Evolutionary conservation across 2,113 vertebrate genomes (phyloP).

Genomic region (Pagrus major): DNA sequence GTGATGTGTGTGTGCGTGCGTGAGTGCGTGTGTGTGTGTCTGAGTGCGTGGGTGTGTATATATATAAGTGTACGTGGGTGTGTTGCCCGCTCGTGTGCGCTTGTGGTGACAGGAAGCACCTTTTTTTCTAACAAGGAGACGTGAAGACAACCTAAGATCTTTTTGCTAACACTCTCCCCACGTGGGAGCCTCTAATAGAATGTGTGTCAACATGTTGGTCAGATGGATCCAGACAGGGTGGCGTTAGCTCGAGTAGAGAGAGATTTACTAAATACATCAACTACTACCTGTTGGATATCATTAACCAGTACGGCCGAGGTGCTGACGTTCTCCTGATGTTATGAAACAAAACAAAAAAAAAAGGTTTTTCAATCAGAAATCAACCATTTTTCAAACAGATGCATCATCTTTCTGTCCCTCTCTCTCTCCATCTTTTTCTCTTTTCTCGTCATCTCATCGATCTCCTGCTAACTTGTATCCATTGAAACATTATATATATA

Average conservation of each 20-base stretch:
- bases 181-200: constrained; percentile 56
- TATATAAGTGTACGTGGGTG: constrained; percentile 13
- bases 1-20: constrained; percentile 29
- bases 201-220: constrained; percentile 61
- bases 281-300: constrained; percentile 63
- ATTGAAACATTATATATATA: constrained; percentile 22
- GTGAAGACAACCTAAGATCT: constrained; percentile 75
- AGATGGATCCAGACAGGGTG: constrained; percentile 51
- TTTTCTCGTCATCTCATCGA: neutral
- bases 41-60: constrained; percentile 11
- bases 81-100: constrained; percentile 45
- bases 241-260: constrained; percentile 42
- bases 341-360: no score
- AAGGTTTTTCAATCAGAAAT: constrained; percentile 29
- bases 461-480: constrained; percentile 15
- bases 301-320: constrained; percentile 36
- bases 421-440: constrained; percentile 1
- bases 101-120: constrained; percentile 60
- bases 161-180: constrained; percentile 64
- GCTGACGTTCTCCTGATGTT: constrained; percentile 41
- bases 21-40: constrained; percentile 8
- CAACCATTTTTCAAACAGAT: constrained; percentile 31
- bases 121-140: constrained; percentile 74
- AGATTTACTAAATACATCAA: constrained; percentile 47
- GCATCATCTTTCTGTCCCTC: constrained; percentile 34